Conservation (phyloP, 92 coral and sea anemone species). For the Diadumene lineata region DNA sequence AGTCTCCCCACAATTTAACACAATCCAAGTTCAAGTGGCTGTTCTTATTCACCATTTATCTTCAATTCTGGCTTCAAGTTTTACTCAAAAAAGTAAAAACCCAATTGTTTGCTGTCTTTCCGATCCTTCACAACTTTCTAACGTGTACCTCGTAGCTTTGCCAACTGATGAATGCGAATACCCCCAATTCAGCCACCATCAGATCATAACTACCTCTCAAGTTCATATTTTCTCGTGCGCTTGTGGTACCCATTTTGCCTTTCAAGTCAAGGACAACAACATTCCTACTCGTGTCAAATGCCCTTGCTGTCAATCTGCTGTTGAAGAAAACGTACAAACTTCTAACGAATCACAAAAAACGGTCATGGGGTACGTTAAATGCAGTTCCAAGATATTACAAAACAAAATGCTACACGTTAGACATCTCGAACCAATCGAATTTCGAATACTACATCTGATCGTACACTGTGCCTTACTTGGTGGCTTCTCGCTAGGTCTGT, state of each 20-base stretch:
- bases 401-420: constrained; percentile 40
- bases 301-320: constrained; percentile 38
- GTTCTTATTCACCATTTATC: constrained; percentile 67
- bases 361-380: constrained; percentile 37
- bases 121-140: constrained; percentile 37
- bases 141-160: constrained; percentile 32
- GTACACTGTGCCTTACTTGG: constrained; percentile 76
- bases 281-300: constrained; percentile 25
- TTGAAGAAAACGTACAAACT: neutral
- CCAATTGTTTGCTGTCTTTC: constrained; percentile 47
- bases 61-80: constrained; percentile 56
- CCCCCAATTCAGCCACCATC: constrained; percentile 19
- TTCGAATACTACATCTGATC: constrained; percentile 80
- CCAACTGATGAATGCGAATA: constrained; percentile 25
- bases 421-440: constrained; percentile 66
- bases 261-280: neutral
- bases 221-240: constrained; percentile 23
- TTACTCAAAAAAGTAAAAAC: constrained; percentile 19
- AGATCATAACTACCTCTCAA: neutral
- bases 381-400: constrained; percentile 4
- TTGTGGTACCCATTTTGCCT: constrained; percentile 52
- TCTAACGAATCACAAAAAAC: neutral
- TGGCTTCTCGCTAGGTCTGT: constrained; percentile 59
- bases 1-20: constrained; percentile 57
- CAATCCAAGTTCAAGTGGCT: constrained; percentile 72